phyloP scores from a whole-genome alignment of 1,140 invertebrate genomes.

The Hyles vespertilio region DNA sequence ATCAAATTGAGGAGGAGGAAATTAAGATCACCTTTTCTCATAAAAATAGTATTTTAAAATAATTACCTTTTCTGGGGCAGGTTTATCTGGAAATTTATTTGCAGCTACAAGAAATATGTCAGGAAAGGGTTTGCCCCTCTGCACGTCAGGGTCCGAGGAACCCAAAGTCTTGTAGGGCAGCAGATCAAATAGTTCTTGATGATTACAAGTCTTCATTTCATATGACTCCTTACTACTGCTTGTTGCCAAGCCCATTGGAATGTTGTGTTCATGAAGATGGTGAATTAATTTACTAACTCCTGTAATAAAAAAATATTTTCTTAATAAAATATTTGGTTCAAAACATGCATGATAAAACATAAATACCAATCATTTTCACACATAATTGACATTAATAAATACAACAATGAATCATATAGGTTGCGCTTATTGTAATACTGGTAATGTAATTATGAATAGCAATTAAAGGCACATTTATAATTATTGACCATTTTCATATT shows the following conservation, averaged over 20 bases:
- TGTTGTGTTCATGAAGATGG: slow-evolving; percentile 79
- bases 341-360: neutral
- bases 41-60: neutral
- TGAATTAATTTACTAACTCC: slow-evolving; percentile 78
- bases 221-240: slow-evolving; percentile 80
- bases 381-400: no score
- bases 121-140: slow-evolving; percentile 85
- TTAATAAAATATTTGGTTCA: neutral
- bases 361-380: no score
- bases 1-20: no score
- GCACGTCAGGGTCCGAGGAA: slow-evolving; percentile 84
- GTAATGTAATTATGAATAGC: no score
- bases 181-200: slow-evolving; percentile 81
- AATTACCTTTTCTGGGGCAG: slow-evolving; percentile 73
- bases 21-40: no score
- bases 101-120: slow-evolving; percentile 87
- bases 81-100: slow-evolving; percentile 79
- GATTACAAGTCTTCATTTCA: slow-evolving; percentile 80
- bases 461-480: no score
- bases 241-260: slow-evolving; percentile 85
- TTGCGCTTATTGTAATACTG: no score
- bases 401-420: no score
- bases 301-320: slow-evolving; percentile 16
- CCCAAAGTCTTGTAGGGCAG: slow-evolving; percentile 82
- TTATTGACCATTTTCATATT: no score